Base-by-base conservation (phyloP, 1,140 invertebrate genomes). In the Drosophila subpulchrella region DNA sequence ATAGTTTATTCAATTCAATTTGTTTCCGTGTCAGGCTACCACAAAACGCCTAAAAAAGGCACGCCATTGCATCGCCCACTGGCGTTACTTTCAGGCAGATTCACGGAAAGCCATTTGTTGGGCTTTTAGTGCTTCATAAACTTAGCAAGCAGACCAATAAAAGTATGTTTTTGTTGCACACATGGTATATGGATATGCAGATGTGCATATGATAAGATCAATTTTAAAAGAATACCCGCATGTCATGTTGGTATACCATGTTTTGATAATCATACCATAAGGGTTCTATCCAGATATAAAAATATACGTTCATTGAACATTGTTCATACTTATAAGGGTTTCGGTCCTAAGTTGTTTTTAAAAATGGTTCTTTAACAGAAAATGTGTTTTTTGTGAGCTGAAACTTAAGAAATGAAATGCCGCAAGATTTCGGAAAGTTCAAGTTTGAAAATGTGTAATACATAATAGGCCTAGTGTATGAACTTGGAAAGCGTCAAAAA, bases 21-120 rank as follows among this genome's bases (percentile, higher is more conserved):
- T 1, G 53, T 57, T 71, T 71, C 65, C 67, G 65, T 71, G 48
- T 34, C 61, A 46, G 61, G 38, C 36, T 39, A 61, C 20, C 46
- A 11, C 46, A 30, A 56, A 41, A 15, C 20, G 36, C 4, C 7
- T 15, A 11, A 15, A 15, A 8, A 44, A 17, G 3, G 15, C 59
- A 62, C 48, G 59, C 44, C 34, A 61, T 3, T 61, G 62, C 44
- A 55, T 55, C n/a, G 42, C 56, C 42, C 56, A 46, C 20, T 51
- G 36, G 32, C 24, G 60, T 60, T 63, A 61, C 17, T 10, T 59
- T 20, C 44, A n/a, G 6, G 38, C 30, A 60, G 36, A 42, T 63
- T 34, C 30, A 51, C 59, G 44, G 44, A 47, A 63, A 67, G 38
- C 44, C 15, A 65, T 67, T 63, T 67, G 63, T 67, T 11, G 24